Conservation (phyloP, 2,113 vertebrate genomes). For the Lagopus muta region DNA sequence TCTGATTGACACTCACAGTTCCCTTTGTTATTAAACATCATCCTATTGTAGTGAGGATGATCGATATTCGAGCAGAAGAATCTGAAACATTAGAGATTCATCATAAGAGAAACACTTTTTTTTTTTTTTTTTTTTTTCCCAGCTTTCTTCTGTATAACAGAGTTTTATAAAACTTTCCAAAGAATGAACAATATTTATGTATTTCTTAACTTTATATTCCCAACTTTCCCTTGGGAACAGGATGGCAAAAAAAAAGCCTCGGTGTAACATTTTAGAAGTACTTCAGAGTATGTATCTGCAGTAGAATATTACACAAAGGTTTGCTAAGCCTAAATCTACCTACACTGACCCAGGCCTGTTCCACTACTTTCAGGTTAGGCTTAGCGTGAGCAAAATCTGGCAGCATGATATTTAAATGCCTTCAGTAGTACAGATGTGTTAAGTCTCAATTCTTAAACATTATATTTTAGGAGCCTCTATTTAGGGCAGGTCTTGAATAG, state of each 20-base stretch:
- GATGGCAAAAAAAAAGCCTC: neutral
- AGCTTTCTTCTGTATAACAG: neutral
- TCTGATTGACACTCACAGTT: neutral
- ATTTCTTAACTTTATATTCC: neutral
- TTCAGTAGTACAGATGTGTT: neutral
- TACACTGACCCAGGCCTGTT: neutral
- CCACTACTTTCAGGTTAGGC: neutral
- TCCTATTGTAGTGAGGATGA: neutral
- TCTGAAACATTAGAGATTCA: neutral
- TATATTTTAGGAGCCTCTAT: neutral
- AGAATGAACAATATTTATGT: neutral
- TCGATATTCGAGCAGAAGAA: neutral
- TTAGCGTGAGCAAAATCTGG: neutral
- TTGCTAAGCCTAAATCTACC: neutral
- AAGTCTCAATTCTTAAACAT: conserved; percentile 20
- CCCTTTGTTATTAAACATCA: neutral
- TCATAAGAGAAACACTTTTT: neutral
- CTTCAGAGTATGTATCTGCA: neutral
- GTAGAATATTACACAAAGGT: neutral
- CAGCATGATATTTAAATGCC: neutral
- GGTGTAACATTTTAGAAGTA: neutral
- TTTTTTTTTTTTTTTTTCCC: fast-evolving
- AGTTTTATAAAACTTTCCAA: neutral
- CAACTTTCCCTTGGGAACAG: neutral
- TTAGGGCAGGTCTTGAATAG: neutral